phyloP scores from a whole-genome alignment of 1,140 invertebrate genomes.

The Scaptomyza montana region DNA sequence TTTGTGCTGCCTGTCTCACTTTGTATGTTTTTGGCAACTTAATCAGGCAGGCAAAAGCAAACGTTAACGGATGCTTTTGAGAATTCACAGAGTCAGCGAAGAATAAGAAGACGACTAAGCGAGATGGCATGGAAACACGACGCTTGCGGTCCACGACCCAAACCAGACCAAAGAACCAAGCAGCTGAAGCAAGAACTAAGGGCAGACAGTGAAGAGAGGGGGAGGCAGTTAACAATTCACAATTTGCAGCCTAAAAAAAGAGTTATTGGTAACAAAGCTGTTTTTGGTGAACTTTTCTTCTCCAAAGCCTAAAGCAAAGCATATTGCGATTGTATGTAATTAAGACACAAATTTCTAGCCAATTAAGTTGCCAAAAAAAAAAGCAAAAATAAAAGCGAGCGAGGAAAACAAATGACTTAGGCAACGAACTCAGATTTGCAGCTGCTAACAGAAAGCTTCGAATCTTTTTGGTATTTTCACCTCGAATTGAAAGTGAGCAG shows the following conservation, averaged over 20 bases:
- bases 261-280: slow-evolving; percentile 47
- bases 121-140: slow-evolving; percentile 20
- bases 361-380: slow-evolving; percentile 26
- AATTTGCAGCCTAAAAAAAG: slow-evolving; percentile 40
- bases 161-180: slow-evolving; percentile 15
- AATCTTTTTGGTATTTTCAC: slow-evolving; percentile 64
- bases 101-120: background rate
- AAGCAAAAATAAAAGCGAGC: background rate
- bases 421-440: slow-evolving; percentile 64
- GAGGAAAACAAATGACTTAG: slow-evolving; percentile 64
- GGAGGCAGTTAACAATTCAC: slow-evolving; percentile 30
- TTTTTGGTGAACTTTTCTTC: slow-evolving; percentile 10
- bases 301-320: background rate
- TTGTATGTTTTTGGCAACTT: slow-evolving; percentile 76
- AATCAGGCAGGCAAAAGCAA: slow-evolving; percentile 68
- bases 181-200: slow-evolving; percentile 6
- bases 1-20: slow-evolving; percentile 15
- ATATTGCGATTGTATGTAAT: slow-evolving; percentile 31
- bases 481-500: slow-evolving; percentile 55
- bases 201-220: background rate
- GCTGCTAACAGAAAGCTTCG: slow-evolving; percentile 56
- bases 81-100: slow-evolving; percentile 55
- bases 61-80: slow-evolving; percentile 72
- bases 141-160: slow-evolving; percentile 32
- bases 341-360: slow-evolving; percentile 51